A percentile compares a stretch with the other conserved stretches of the same genome.
Conservation (phyloP, 1,140 invertebrate genomes). For the Goniozus legneri region DNA sequence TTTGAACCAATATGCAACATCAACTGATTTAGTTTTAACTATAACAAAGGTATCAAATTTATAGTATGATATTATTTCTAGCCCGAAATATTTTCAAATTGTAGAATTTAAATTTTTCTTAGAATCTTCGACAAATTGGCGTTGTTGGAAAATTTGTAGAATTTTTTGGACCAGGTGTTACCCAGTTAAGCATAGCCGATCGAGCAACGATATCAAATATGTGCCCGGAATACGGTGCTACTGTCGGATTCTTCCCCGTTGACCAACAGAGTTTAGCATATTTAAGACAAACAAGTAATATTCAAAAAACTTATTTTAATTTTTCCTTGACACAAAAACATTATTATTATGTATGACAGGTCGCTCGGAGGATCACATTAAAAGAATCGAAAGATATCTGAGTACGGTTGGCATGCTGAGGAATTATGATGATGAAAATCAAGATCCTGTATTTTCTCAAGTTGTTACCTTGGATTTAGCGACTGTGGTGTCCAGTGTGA, state of each 20-base stretch:
- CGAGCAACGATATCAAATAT: conserved; percentile 93
- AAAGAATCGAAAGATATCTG: conserved; percentile 82
- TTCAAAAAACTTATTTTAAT: conserved; percentile 7
- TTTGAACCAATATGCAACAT: conserved; percentile 82
- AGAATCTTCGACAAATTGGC: conserved; percentile 89
- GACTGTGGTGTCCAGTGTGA: conserved; percentile 90
- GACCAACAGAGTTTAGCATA: conserved; percentile 84
- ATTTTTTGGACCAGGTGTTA: conserved; percentile 93
- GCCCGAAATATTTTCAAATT: too few relatives aligned
- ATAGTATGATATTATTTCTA: too few relatives aligned
- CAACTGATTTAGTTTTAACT: conserved; percentile 95
- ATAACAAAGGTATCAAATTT: conserved; percentile 81
- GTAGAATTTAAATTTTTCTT: conserved; percentile 21
- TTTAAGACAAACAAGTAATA: conserved; percentile 81
- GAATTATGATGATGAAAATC: conserved; percentile 71
- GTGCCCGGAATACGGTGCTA: conserved; percentile 98
- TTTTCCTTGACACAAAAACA: neutral
- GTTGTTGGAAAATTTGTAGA: conserved; percentile 99
- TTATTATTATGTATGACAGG: conserved; percentile 55
- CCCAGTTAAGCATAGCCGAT: conserved; percentile 89
- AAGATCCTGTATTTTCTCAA: conserved; percentile 87
- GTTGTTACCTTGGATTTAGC: conserved; percentile 82
- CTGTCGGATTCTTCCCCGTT: conserved; percentile 93
- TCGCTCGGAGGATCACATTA: conserved; percentile 77
- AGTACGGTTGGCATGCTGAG: conserved; percentile 77